Evolutionary conservation across 2,797 vertebrate species (phyloP).

Genomic region (Macrochelys suwanniensis): DNA sequence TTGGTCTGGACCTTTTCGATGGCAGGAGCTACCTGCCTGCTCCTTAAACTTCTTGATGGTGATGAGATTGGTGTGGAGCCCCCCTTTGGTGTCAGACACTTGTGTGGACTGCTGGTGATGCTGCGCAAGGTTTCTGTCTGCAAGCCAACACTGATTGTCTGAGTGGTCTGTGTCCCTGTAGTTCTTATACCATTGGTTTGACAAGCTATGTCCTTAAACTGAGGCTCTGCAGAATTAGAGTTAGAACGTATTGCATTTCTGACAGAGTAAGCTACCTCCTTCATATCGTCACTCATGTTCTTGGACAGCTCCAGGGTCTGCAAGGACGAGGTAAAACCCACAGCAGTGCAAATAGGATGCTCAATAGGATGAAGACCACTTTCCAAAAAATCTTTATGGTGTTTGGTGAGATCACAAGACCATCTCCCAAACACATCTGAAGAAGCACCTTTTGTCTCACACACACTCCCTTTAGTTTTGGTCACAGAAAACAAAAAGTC

Average conservation of each 20-base stretch:
- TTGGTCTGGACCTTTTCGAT: conserved; percentile 92
- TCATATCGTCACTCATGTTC: conserved; percentile 99
- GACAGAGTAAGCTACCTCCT: conserved; percentile 96
- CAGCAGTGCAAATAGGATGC: conserved; percentile 87
- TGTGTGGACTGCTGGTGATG: conserved; percentile 95
- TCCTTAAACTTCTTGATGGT: conserved; percentile 92
- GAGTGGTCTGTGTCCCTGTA: conserved; percentile 92
- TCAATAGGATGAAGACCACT: conserved; percentile 85
- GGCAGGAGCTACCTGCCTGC: conserved; percentile 92
- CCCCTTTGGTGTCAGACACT: conserved; percentile 94
- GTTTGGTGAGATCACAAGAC: conserved; percentile 85
- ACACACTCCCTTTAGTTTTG: conserved; percentile 79
- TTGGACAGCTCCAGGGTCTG: conserved; percentile 91
- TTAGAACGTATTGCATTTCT: conserved; percentile 89
- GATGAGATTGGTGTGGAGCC: conserved; percentile 92
- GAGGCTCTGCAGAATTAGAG: conserved; percentile 79
- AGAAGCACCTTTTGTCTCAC: conserved; percentile 80
- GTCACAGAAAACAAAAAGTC: conserved; percentile 79
- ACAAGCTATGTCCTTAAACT: conserved; percentile 90
- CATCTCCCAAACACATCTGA: conserved; percentile 90
- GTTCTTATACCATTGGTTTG: conserved; percentile 94
- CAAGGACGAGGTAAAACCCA: conserved; percentile 88
- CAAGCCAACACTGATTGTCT: conserved; percentile 93
- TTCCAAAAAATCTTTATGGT: conserved; percentile 86
- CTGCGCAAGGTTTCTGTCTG: conserved; percentile 93